Evolutionary conservation across 2,797 vertebrate genomes (phyloP).

Genomic region (Platyrinchus mystaceus): DNA sequence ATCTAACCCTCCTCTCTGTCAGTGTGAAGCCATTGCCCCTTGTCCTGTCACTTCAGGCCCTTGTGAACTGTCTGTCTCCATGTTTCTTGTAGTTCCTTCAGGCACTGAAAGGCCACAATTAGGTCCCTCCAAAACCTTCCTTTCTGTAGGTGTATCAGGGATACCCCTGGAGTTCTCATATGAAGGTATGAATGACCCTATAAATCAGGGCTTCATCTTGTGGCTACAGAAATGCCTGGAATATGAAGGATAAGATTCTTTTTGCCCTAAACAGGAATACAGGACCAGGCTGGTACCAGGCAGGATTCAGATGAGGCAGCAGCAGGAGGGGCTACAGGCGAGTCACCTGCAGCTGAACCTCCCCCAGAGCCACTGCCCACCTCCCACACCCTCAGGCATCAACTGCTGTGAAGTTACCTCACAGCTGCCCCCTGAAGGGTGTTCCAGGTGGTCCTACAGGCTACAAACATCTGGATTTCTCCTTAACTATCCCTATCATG

Average conservation of each 20-base stretch:
- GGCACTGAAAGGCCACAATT: not conserved
- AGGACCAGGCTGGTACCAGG: not conserved
- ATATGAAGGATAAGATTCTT: not conserved
- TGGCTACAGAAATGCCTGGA: not conserved
- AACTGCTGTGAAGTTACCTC: rapidly evolving
- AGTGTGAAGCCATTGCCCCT: not conserved
- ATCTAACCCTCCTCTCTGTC: rapidly evolving
- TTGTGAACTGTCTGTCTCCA: not conserved
- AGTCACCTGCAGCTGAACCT: not conserved
- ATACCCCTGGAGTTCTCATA: not conserved
- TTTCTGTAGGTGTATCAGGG: not conserved
- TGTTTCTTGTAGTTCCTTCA: not conserved
- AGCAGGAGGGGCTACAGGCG: not conserved
- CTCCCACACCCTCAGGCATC: not conserved
- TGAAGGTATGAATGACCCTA: no score
- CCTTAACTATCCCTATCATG: rapidly evolving
- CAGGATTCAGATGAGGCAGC: not conserved
- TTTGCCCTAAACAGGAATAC: not conserved
- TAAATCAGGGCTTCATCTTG: not conserved
- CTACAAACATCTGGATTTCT: not conserved
- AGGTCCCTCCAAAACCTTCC: not conserved
- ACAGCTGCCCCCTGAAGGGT: not conserved
- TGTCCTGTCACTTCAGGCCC: not conserved
- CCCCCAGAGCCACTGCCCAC: not conserved
- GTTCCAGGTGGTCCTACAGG: not conserved